These are phyloP conservation scores for Andrena bucephala DNA, from an alignment of 2,888 invertebrate species.

Conservation along the genomic window DNA sequence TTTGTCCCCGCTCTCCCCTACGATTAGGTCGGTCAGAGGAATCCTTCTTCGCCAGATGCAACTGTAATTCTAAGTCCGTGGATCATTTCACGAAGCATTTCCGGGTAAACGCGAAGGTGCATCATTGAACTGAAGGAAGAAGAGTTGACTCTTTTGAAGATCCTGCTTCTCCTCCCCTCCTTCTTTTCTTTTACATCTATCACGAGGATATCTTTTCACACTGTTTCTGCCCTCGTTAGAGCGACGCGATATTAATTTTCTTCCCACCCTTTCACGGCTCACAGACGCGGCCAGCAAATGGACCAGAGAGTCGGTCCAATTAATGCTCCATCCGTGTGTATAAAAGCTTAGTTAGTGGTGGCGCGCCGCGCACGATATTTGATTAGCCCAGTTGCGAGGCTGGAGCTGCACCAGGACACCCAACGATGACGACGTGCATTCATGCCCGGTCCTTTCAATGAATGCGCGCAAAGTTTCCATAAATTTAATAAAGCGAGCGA, in stretches of 20 bases:
- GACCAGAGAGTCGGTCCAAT: constrained; percentile 61
- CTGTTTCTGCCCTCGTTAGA: background rate
- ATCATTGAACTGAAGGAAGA: background rate
- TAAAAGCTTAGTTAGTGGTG: constrained; percentile 72
- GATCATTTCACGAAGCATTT: background rate
- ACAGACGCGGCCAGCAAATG: constrained; percentile 30
- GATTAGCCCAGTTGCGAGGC: constrained; percentile 70
- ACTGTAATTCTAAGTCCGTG: too few species aligned
- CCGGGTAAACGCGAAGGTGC: background rate
- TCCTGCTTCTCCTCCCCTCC: background rate
- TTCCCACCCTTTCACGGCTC: background rate
- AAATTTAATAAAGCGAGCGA: constrained; percentile 48
- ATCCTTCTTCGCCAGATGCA: constrained; percentile 14
- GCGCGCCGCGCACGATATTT: constrained; percentile 63
- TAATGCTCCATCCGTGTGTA: constrained; percentile 61
- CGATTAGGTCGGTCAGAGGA: background rate
- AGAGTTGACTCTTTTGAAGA: background rate
- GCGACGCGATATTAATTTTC: constrained; percentile 13
- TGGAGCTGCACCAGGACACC: constrained; percentile 56
- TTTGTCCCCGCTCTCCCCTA: too few species aligned
- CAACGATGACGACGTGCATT: constrained; percentile 62
- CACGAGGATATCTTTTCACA: background rate
- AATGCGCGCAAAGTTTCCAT: constrained; percentile 41
- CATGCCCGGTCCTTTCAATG: constrained; percentile 41
- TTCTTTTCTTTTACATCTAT: background rate